A percentile compares a stretch with the other conserved stretches of the same genome.
Evolutionary conservation across 2,113 vertebrate species (phyloP).

Genomic region (Pituophis catenifer): DNA sequence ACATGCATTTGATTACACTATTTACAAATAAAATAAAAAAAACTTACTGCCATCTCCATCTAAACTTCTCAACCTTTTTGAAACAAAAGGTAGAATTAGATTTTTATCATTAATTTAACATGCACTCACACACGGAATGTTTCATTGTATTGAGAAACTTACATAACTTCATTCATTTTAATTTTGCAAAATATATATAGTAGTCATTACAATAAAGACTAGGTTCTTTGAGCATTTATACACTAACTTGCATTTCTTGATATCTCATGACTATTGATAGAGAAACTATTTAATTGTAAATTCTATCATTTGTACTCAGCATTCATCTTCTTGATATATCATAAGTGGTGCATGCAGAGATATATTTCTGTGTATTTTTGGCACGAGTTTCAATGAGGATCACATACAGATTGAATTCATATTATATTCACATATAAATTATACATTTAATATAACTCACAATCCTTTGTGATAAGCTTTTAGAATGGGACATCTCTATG

Average conservation of each 20-base stretch:
- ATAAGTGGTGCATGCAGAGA: not conserved
- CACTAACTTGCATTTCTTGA: not conserved
- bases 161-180: not conserved
- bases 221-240: not conserved
- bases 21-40: constrained; percentile 36
- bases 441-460: not conserved
- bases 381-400: not conserved
- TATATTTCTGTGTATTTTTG: not conserved
- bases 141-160: not conserved
- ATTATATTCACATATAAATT: not conserved
- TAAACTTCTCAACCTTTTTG: constrained; percentile 68
- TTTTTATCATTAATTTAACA: constrained; percentile 1
- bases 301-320: not conserved
- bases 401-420: not conserved
- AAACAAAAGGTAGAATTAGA: constrained; percentile 50
- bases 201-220: not conserved
- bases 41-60: constrained; percentile 70
- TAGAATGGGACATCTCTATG: not conserved
- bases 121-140: not conserved
- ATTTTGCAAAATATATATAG: not conserved
- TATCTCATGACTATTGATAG: not conserved
- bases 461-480: not conserved
- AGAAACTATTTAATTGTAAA: not conserved
- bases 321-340: not conserved
- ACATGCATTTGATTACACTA: constrained; percentile 4